These are phyloP conservation scores for Crossoptilon crossoptilon DNA, from an alignment of 2,797 vertebrate genomes.

Conservation along the genomic window DNA sequence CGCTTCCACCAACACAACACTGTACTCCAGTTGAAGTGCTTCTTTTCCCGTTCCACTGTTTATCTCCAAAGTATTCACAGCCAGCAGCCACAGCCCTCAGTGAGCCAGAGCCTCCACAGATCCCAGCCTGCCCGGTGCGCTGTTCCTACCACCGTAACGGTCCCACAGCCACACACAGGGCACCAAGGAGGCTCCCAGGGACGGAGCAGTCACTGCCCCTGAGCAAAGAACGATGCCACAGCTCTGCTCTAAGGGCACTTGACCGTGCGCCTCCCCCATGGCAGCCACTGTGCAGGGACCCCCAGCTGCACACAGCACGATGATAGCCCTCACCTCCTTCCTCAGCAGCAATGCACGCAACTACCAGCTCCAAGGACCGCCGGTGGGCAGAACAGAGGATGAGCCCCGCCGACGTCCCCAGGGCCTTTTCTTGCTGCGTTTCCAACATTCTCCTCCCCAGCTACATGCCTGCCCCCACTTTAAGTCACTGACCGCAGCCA, in stretches of 20 bases:
- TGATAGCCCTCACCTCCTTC: neutral
- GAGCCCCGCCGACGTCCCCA: too few relatives aligned
- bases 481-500: too few relatives aligned
- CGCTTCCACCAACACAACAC: rapidly evolving
- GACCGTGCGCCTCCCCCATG: too few relatives aligned
- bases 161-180: rapidly evolving
- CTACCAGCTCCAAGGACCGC: neutral
- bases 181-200: neutral
- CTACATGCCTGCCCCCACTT: too few relatives aligned
- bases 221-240: too few relatives aligned
- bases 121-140: rapidly evolving
- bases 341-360: neutral
- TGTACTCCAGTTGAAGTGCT: rapidly evolving
- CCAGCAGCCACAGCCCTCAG: rapidly evolving
- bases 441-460: too few relatives aligned
- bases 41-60: neutral
- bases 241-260: too few relatives aligned
- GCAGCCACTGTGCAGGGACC: neutral
- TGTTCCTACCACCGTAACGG: rapidly evolving
- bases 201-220: too few relatives aligned
- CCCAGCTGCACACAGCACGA: too few relatives aligned
- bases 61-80: neutral
- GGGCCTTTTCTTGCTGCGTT: too few relatives aligned
- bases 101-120: rapidly evolving
- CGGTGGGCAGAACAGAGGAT: too few relatives aligned